phyloP scores from a whole-genome alignment of 1,140 invertebrate genomes.

The Lysiphlebus fabarum region DNA sequence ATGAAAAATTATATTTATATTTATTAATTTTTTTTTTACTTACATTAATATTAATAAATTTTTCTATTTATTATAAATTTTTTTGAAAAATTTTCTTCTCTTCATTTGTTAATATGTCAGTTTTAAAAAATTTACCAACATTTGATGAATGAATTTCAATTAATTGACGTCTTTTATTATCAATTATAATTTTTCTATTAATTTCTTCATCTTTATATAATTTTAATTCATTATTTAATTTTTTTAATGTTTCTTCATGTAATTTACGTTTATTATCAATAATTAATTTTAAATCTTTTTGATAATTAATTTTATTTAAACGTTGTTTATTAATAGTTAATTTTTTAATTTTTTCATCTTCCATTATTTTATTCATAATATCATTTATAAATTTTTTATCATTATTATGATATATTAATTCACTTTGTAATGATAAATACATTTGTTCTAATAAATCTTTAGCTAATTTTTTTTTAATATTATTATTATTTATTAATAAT shows the following conservation, averaged over 20 bases:
- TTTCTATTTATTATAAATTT: not conserved
- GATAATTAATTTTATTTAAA: slow-evolving; percentile 32
- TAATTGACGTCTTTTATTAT: slow-evolving; percentile 33
- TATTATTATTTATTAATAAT: slow-evolving; percentile 15
- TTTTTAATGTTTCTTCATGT: slow-evolving; percentile 30
- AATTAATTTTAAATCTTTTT: slow-evolving; percentile 35
- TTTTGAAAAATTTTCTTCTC: slow-evolving; percentile 22
- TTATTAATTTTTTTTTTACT: too few species aligned
- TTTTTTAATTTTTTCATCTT: slow-evolving; percentile 33
- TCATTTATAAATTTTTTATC: slow-evolving; percentile 37
- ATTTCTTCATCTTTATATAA: slow-evolving; percentile 77
- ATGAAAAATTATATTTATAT: too few species aligned
- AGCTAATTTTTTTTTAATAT: slow-evolving; percentile 27
- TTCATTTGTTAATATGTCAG: slow-evolving; percentile 28
- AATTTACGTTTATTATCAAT: slow-evolving; percentile 34
- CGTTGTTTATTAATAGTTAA: slow-evolving; percentile 32
- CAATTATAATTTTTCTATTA: slow-evolving; percentile 39
- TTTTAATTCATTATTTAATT: slow-evolving; percentile 63
- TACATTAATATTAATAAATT: not conserved
- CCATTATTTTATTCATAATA: slow-evolving; percentile 33
- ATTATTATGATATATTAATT: slow-evolving; percentile 24
- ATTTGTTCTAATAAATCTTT: slow-evolving; percentile 36
- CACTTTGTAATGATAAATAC: slow-evolving; percentile 32
- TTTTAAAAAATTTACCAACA: slow-evolving; percentile 34
- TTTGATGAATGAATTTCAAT: slow-evolving; percentile 33